phyloP scores from a whole-genome alignment of 2,113 vertebrate genomes.

The Centropus unirufus region DNA sequence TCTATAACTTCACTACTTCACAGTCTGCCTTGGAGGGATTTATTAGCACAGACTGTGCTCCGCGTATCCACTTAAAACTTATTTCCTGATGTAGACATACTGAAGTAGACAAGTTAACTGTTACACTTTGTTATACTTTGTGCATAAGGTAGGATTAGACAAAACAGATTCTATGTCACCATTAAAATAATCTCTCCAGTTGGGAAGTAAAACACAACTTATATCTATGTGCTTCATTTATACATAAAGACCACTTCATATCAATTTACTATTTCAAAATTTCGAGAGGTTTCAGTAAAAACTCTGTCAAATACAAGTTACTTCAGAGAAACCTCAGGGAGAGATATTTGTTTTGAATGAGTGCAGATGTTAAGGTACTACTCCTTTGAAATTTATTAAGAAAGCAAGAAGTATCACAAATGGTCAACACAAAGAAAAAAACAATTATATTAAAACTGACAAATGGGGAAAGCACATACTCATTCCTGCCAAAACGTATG shows the following conservation, averaged over 20 bases:
- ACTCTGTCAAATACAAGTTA: neutral
- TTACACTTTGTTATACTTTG: neutral
- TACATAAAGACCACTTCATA: neutral
- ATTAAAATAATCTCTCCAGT: neutral
- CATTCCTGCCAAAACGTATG: neutral
- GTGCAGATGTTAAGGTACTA: neutral
- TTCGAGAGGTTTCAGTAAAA: neutral
- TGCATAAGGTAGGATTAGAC: neutral
- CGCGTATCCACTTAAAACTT: neutral
- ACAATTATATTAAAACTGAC: neutral
- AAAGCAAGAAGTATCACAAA: neutral
- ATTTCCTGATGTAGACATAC: neutral
- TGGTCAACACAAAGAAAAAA: neutral
- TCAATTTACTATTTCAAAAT: neutral
- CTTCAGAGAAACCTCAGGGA: neutral
- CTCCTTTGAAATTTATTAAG: neutral
- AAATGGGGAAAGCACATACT: neutral
- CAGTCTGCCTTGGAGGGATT: neutral
- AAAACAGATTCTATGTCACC: neutral
- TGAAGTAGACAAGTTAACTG: neutral
- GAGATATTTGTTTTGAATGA: neutral
- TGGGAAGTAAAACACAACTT: neutral
- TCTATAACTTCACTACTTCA: neutral
- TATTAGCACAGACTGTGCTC: neutral
- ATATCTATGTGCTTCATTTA: neutral